phyloP scores from a whole-genome alignment of 2,797 vertebrate species.

The Sorex maritimensis region DNA sequence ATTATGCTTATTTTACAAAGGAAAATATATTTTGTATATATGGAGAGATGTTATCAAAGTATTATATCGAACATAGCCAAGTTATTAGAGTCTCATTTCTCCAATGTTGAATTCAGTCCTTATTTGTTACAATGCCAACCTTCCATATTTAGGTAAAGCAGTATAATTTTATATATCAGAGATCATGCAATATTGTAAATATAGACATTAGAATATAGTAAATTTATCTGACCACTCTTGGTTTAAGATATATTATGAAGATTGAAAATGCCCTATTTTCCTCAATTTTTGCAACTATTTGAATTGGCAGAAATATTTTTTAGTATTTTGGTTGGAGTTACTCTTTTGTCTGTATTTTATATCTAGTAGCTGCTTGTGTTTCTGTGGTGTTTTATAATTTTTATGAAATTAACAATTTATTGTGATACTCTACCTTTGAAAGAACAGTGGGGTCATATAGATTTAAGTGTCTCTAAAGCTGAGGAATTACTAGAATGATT shows the following conservation, averaged over 20 bases:
- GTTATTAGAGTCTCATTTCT: conserved; percentile 33
- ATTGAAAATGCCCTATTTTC: background rate
- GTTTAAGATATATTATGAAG: conserved; percentile 41
- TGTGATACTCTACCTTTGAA: background rate
- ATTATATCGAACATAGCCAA: background rate
- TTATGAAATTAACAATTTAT: background rate
- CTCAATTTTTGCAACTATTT: background rate
- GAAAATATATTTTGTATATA: background rate
- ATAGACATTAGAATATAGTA: background rate
- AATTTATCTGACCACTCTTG: conserved; percentile 16
- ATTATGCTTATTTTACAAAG: background rate
- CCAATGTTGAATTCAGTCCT: background rate
- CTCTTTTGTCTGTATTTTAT: background rate
- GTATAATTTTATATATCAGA: conserved; percentile 16
- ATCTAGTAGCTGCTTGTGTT: background rate
- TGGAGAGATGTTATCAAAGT: background rate
- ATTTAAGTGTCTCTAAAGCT: background rate
- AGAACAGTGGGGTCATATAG: background rate
- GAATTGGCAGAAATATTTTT: conserved; percentile 22
- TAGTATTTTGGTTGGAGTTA: background rate
- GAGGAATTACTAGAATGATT: background rate
- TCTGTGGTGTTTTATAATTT: background rate
- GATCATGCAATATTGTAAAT: background rate
- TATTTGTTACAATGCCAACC: background rate
- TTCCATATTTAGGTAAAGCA: conserved; percentile 51